Evolutionary conservation across 2,113 vertebrate genomes (phyloP), one percentile per base, ranked within the genome.

Genomic region (Stegostoma tigrinum): DNA sequence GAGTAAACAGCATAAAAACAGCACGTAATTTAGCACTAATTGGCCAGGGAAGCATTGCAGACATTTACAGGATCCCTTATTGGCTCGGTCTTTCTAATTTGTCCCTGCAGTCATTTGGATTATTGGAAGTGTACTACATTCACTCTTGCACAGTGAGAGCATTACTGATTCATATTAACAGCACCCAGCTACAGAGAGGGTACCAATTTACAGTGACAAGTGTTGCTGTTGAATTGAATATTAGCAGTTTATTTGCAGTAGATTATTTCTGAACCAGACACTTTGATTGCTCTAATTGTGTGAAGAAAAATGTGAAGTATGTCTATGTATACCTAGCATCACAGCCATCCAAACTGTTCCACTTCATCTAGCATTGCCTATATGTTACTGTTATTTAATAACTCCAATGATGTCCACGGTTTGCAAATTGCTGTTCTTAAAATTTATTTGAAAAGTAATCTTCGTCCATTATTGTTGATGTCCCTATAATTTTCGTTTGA

Each of bases 81-180:
- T 93, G 61, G 61, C 61, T 23, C 42, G 89, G 34, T 93, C 61
- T 64, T 10, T 93, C 17, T 66, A 93, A 93, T 93, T 93, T 93
- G 89, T 34, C 34, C 34, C 89, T 3, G 19, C 34, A 38, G 61
- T 93, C 34, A 38, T 93, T 64, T 67, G 34, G 89, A 93, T 93
- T 93, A 66, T 93, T 93, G 89, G 89, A 19, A 93, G 64, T 61
- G 66, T 38, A 67, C 89, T 38, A 66, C 19, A 66, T 93, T 93
- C 89, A n/a, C 61, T 93, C 89, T 93, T 66, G 17, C 89, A 38
- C 61, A 66, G 89, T n/a, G n/a, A 64, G 34, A n/a, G 52, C 34
- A 93, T 93, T 93, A 93, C 89, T 19, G 64, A 93, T 93, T 93
- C 55, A 93, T 93, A 67, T 66, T 38, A 93, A 93, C 61, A 93